Percentiles rank a stretch among this genome's conserved stretches.
Evolutionary conservation across 2,888 invertebrate species (phyloP).

Genomic region (Eupithecia vulgata): DNA sequence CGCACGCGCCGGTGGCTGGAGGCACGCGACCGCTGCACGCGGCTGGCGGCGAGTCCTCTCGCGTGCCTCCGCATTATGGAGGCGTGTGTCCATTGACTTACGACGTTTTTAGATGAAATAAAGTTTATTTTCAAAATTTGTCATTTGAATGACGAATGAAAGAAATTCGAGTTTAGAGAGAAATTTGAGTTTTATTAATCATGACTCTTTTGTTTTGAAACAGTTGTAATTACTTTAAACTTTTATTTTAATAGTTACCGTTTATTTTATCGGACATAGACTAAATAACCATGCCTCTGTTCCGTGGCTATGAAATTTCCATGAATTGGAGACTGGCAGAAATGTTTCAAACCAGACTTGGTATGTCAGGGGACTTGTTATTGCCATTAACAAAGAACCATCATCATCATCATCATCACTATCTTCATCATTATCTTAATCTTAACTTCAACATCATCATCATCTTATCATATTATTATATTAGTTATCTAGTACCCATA

Average conservation of each 20-base stretch:
- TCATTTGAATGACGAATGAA: background rate
- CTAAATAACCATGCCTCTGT: no score
- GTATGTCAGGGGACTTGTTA: no score
- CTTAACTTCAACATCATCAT: no score
- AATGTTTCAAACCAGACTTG: no score
- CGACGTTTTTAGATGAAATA: constrained; percentile 21
- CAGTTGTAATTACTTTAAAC: background rate
- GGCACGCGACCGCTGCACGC: constrained; percentile 73
- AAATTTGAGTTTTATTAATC: background rate
- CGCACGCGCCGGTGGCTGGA: constrained; percentile 34
- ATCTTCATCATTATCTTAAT: no score
- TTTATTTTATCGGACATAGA: no score
- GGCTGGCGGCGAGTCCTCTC: constrained; percentile 59
- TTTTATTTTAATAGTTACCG: no score
- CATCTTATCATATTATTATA: no score
- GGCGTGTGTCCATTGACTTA: constrained; percentile 48
- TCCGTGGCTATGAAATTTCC: no score
- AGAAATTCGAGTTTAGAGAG: background rate
- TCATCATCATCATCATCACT: background rate
- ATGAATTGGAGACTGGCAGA: no score
- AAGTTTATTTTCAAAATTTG: background rate
- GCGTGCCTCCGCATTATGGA: constrained; percentile 63
- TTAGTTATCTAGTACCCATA: no score
- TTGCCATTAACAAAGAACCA: no score
- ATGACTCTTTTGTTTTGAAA: background rate